Evolutionary conservation across 1,140 invertebrate genomes (phyloP), one percentile per base, ranked within the genome.

Genomic region (Sesamia nonagrioides): DNA sequence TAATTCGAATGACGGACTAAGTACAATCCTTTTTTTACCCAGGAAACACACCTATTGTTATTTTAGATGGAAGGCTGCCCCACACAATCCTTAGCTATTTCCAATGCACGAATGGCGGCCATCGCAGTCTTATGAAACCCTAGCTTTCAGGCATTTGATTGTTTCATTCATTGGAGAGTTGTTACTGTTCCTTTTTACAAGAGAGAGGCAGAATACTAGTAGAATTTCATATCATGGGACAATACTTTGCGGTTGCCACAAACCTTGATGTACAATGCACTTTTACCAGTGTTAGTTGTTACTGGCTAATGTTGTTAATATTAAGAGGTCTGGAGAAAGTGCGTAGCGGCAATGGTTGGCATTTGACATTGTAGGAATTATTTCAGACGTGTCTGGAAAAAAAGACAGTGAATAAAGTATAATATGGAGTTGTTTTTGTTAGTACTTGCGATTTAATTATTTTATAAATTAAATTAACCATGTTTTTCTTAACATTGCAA

Each of bases 211-310:
- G 1, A 79, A 40, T 17, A 42, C 15, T 74, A 50, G 52, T 79
- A 80, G 52, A 58, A 81, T 71, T 71, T 85, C 85, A 87, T 87
- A 86, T 86, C 83, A 85, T 85, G 35, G 37, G 84, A 86, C 84
- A 86, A 86, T 86, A 86, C 84, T 76, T 60, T 63, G 58, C 42
- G 56, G 66, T 56, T 52, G 71, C 54, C 52, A 74, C 18, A 63
- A 17, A 81, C 73, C 69, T 83, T 77, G 78, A 69, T 81, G 74
- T 85, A 78, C 73, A 83, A 79, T 76, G 77, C 79, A 84, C 79
- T 80, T 84, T 83, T 82, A 87, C 81, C 79, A 87, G 81, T 81
- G 86, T 86, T 86, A 78, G 71, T 83, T 86, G 82, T 84, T 86
- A 83, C 61, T 80, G 77, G 54, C 21, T 58, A 50, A 45, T 79